A percentile compares a stretch with the other conserved stretches of the same genome.
These are phyloP conservation scores for Nymphalis c-album DNA, from an alignment of 2,888 invertebrate genomes.

Conservation along the genomic window DNA sequence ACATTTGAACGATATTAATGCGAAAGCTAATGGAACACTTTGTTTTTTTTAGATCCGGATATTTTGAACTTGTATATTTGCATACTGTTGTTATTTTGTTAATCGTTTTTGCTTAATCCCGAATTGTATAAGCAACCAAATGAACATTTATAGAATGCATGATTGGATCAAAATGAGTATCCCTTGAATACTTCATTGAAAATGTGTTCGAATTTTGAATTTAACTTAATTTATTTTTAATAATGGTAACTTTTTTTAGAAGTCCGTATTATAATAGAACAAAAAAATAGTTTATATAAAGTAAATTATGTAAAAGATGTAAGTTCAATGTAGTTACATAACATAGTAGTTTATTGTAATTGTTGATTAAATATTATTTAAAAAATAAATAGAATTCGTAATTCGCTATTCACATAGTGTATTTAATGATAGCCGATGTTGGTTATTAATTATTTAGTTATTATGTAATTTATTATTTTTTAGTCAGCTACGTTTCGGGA, in stretches of 20 bases:
- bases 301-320: slow-evolving; percentile 14
- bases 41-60: slow-evolving; percentile 10
- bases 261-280: slow-evolving; percentile 10
- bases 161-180: slow-evolving; percentile 27
- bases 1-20: slow-evolving; percentile 1
- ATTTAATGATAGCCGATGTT: slow-evolving; percentile 17
- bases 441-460: slow-evolving; percentile 33
- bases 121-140: slow-evolving; percentile 6
- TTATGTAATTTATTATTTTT: slow-evolving; percentile 43
- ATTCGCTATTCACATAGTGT: slow-evolving; percentile 17
- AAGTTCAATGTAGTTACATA: slow-evolving; percentile 13
- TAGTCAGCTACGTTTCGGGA: slow-evolving; percentile 51
- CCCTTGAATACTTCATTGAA: slow-evolving; percentile 20
- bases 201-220: slow-evolving; percentile 26
- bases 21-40: slow-evolving; percentile 3
- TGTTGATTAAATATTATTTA: neutral
- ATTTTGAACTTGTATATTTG: slow-evolving; percentile 16
- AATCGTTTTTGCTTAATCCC: slow-evolving; percentile 15
- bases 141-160: slow-evolving; percentile 29
- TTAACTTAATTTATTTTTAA: neutral
- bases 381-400: slow-evolving; percentile 12
- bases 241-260: slow-evolving; percentile 4
- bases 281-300: slow-evolving; percentile 23
- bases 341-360: slow-evolving; percentile 13
- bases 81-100: slow-evolving; percentile 26